Evolutionary conservation across 2,888 invertebrate genomes (phyloP).

Genomic region (Tachina fera): DNA sequence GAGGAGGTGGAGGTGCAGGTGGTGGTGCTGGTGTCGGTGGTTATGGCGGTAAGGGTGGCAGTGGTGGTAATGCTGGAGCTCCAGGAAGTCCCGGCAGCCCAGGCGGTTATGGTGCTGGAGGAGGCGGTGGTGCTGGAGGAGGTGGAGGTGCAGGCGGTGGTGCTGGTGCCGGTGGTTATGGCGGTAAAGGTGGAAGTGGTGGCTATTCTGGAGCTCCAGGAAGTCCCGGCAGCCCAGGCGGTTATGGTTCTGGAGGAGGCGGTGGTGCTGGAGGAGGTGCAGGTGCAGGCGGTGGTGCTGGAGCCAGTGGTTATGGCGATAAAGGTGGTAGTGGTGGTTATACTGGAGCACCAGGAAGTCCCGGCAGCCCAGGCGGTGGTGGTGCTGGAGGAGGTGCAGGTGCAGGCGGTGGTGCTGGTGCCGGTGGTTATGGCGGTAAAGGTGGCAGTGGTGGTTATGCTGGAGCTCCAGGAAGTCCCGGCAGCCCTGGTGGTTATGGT

Average conservation of each 20-base stretch:
- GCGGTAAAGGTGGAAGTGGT: slow-evolving; percentile 12
- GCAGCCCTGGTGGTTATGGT: slow-evolving; percentile 11
- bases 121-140: not conserved
- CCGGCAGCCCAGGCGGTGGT: slow-evolving; percentile 5
- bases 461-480: not conserved
- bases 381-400: slow-evolving; percentile 32
- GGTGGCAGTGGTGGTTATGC: not conserved
- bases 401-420: slow-evolving; percentile 34
- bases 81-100: not conserved
- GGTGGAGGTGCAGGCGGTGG: slow-evolving; percentile 1
- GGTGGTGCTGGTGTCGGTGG: not conserved
- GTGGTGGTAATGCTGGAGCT: not conserved
- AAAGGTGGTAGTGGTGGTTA: slow-evolving; percentile 11
- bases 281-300: not conserved
- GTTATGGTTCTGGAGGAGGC: slow-evolving; percentile 19
- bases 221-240: slow-evolving; percentile 12
- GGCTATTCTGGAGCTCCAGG: slow-evolving; percentile 3
- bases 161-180: not conserved
- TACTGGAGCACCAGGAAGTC: slow-evolving; percentile 2
- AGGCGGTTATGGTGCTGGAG: slow-evolving; percentile 34
- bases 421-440: slow-evolving; percentile 28
- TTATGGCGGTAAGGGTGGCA: slow-evolving; percentile 31
- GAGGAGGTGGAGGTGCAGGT: slow-evolving; percentile 2
- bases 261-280: too few relatives aligned
- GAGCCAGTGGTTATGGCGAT: slow-evolving; percentile 4